phyloP scores from a whole-genome alignment of 2,888 invertebrate genomes.

The Heliconius charithonia region DNA sequence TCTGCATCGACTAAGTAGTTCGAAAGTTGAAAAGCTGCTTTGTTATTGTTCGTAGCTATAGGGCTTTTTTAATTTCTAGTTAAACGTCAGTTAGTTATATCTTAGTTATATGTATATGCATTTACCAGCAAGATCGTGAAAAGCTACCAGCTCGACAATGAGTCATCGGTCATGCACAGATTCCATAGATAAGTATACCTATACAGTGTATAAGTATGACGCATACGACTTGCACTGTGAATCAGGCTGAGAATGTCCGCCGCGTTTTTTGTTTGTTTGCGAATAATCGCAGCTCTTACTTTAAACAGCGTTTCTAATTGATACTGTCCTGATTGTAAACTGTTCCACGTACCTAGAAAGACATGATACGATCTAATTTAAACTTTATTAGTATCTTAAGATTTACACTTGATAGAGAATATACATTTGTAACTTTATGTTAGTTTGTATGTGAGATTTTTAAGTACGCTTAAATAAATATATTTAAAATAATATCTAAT shows the following conservation, averaged over 20 bases:
- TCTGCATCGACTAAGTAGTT: neutral
- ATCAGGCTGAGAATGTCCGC: constrained; percentile 48
- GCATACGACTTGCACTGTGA: constrained; percentile 48
- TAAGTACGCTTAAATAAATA: neutral
- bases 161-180: constrained; percentile 45
- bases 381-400: neutral
- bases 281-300: constrained; percentile 33
- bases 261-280: constrained; percentile 44
- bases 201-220: constrained; percentile 47
- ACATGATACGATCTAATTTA: constrained; percentile 11
- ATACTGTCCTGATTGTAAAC: constrained; percentile 6
- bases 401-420: neutral
- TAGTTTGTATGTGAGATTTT: no score
- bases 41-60: neutral
- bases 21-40: constrained; percentile 18
- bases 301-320: constrained; percentile 24
- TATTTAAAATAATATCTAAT: neutral
- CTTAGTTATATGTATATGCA: neutral
- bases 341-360: constrained; percentile 5
- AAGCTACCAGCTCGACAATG: constrained; percentile 35
- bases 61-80: neutral
- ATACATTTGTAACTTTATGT: neutral
- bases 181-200: constrained; percentile 37
- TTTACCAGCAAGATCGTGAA: constrained; percentile 2
- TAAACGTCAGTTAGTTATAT: no score